Conservation (phyloP, 2,113 vertebrate species). For the Dinomys branickii region DNA sequence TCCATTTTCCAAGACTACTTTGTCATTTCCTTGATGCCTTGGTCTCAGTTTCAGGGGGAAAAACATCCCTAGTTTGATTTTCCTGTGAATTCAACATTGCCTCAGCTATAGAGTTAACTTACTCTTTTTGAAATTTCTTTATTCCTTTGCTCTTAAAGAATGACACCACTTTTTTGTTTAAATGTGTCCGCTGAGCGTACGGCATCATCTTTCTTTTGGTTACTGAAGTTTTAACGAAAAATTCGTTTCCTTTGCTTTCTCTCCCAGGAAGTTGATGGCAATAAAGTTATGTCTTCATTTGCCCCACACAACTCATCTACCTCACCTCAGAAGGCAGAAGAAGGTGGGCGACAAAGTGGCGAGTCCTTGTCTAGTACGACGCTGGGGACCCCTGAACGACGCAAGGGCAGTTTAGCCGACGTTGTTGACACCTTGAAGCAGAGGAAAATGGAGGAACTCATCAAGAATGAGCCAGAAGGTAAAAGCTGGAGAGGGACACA, state of each 20-base stretch:
- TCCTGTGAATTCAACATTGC: constrained; percentile 75
- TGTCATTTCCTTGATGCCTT: background rate
- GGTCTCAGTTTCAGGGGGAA: constrained; percentile 71
- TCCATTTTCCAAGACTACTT: constrained; percentile 53
- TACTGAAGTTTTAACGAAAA: background rate
- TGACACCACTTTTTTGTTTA: background rate
- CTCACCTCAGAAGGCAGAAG: constrained; percentile 98
- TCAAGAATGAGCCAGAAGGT: constrained; percentile 99
- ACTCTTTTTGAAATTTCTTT: constrained; percentile 77
- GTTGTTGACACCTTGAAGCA: constrained; percentile 99
- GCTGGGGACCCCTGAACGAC: constrained; percentile 95
- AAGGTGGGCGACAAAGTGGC: constrained; percentile 92
- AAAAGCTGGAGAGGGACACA: constrained; percentile 80
- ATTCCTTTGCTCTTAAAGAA: constrained; percentile 50
- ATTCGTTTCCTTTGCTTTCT: background rate
- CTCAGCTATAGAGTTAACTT: constrained; percentile 77
- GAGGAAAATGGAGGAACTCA: constrained; percentile 99
- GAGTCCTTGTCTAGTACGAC: constrained; percentile 90
- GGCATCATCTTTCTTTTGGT: constrained; percentile 42
- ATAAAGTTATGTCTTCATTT: constrained; percentile 97
- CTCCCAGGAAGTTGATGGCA: constrained; percentile 94
- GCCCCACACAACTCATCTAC: constrained; percentile 97
- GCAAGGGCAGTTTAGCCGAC: constrained; percentile 98
- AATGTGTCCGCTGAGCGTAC: constrained; percentile 75
- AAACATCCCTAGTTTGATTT: constrained; percentile 69